Conservation (phyloP, 2,113 vertebrate genomes). For the Coracopsis vasa region DNA sequence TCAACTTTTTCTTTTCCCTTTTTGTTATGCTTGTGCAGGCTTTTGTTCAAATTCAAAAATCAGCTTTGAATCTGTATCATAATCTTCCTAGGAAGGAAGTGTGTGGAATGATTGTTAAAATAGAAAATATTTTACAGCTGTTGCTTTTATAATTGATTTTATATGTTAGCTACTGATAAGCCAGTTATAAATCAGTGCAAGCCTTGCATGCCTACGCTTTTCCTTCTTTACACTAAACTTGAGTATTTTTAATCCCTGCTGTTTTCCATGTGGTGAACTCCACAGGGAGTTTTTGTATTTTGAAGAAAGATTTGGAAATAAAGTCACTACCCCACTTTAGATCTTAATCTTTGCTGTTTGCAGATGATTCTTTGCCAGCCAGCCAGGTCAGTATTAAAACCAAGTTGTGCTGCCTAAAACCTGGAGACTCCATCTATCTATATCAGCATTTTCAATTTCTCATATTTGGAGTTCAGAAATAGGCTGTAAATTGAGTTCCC, state of each 20-base stretch:
- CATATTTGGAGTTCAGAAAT: not conserved
- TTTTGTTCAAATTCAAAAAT: not conserved
- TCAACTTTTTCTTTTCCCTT: not conserved
- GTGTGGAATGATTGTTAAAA: not conserved
- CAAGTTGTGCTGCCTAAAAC: not conserved
- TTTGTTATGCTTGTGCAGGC: not conserved
- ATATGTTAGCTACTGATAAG: not conserved
- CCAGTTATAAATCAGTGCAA: conserved; percentile 17
- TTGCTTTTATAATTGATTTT: not conserved
- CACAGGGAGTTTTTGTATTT: not conserved
- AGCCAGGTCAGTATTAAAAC: not conserved
- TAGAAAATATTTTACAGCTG: not conserved
- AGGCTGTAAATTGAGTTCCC: not conserved
- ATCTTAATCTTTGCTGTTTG: conserved; percentile 15
- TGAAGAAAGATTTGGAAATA: conserved; percentile 10
- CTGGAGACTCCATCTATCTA: not conserved
- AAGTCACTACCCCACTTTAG: not conserved
- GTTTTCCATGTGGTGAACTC: not conserved
- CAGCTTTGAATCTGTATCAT: not conserved
- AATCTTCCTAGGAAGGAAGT: not conserved
- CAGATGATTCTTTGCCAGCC: not conserved
- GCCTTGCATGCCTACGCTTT: not conserved
- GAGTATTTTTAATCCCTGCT: not conserved
- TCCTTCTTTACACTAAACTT: not conserved
- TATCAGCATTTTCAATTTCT: not conserved